Conservation (phyloP, 2,797 vertebrate genomes). For the Pseudomugil tenellus region DNA sequence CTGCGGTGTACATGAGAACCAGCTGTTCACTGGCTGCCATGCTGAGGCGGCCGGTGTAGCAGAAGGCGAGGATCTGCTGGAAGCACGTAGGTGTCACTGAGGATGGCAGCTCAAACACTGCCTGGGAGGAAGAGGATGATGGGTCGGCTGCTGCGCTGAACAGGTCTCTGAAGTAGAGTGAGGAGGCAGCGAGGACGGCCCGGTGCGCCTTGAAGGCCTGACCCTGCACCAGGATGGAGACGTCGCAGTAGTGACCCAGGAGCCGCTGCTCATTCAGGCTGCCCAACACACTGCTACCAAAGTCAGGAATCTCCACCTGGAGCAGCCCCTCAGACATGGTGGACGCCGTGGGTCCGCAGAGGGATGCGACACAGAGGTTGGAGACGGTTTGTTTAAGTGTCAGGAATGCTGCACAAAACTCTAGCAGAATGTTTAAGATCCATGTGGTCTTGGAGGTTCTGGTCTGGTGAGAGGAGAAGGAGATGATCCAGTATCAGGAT, state of each 20-base stretch:
- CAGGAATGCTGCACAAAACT: conserved; percentile 40
- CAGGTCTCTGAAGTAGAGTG: conserved; percentile 95
- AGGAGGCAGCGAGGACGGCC: conserved; percentile 94
- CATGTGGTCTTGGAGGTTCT: conserved; percentile 42
- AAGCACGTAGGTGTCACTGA: conserved; percentile 93
- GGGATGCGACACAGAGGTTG: conserved; percentile 2
- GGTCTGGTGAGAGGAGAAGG: conserved; percentile 1
- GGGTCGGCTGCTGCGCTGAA: conserved; percentile 83
- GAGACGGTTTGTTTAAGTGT: conserved; percentile 36
- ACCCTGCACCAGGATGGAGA: conserved; percentile 96
- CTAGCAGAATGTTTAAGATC: conserved; percentile 32
- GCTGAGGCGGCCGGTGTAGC: conserved; percentile 95
- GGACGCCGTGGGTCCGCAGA: conserved; percentile 1
- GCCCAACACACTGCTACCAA: conserved; percentile 93
- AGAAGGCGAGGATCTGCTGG: conserved; percentile 97
- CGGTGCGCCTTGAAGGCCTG: conserved; percentile 97
- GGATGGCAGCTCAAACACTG: conserved; percentile 93
- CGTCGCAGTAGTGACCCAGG: conserved; percentile 96
- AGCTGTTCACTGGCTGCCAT: conserved; percentile 97
- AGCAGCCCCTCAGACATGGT: conserved; percentile 93
- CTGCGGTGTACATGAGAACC: conserved; percentile 98
- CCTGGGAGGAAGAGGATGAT: conserved; percentile 82
- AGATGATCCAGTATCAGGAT: conserved; percentile 15
- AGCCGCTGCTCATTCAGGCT: conserved; percentile 95
- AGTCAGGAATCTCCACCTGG: conserved; percentile 95